Evolutionary conservation across 1,140 invertebrate genomes (phyloP).

Genomic region (Achroia grisella): DNA sequence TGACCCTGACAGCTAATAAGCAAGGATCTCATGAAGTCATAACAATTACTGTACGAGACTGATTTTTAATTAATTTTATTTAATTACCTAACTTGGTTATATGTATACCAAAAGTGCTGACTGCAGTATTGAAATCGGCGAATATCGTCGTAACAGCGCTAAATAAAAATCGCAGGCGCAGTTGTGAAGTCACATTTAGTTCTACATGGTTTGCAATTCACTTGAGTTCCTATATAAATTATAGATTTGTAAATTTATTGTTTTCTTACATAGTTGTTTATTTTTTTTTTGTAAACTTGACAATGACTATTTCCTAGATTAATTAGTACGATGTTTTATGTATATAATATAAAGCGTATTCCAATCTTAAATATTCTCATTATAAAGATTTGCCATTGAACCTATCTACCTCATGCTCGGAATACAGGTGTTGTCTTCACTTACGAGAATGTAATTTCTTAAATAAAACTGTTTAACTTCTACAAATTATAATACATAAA

Average conservation of each 20-base stretch:
- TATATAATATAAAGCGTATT: too few relatives aligned
- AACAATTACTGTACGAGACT: slow-evolving; percentile 41
- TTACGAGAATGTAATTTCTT: background rate
- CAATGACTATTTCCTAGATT: too few relatives aligned
- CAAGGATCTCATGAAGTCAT: background rate
- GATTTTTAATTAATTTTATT: slow-evolving; percentile 33
- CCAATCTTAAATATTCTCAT: too few relatives aligned
- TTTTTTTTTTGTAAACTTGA: slow-evolving; percentile 10
- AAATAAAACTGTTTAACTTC: slow-evolving; percentile 33
- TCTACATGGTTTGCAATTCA: slow-evolving; percentile 39
- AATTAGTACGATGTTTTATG: background rate
- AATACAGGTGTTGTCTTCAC: slow-evolving; percentile 1
- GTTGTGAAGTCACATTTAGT: background rate
- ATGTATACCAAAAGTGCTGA: background rate
- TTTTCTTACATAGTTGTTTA: slow-evolving; percentile 45
- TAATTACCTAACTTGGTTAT: background rate
- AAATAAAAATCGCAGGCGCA: background rate
- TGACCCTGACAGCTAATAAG: slow-evolving; percentile 1
- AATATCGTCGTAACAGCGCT: background rate
- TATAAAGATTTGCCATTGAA: slow-evolving; percentile 4
- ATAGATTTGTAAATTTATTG: slow-evolving; percentile 38
- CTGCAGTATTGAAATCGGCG: too few relatives aligned
- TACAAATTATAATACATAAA: slow-evolving; percentile 57
- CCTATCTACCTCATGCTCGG: slow-evolving; percentile 8
- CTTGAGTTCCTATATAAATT: slow-evolving; percentile 66